Evolutionary conservation across 1,140 invertebrate genomes (phyloP).

Genomic region (Homarus americanus): DNA sequence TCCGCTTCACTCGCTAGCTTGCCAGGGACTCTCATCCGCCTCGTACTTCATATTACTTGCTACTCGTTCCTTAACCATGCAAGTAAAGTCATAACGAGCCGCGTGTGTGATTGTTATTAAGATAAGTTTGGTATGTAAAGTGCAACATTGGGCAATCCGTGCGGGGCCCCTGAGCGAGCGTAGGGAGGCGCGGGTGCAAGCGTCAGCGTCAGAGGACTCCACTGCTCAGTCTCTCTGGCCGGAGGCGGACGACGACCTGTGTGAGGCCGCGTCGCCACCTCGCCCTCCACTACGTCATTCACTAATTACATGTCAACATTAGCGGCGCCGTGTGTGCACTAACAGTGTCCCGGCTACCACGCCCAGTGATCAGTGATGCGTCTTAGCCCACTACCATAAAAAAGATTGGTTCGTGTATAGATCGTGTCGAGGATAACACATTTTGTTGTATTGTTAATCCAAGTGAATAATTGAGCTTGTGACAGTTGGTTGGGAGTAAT

Average conservation of each 20-base stretch:
- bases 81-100: neutral
- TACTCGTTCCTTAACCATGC: neutral
- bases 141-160: neutral
- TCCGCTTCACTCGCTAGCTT: neutral
- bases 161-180: neutral
- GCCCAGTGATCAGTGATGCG: neutral
- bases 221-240: constrained; percentile 39
- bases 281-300: neutral
- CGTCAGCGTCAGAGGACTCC: neutral
- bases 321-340: neutral
- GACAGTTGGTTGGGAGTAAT: neutral
- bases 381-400: neutral
- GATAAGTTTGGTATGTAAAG: neutral
- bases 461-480: neutral
- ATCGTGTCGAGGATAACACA: neutral
- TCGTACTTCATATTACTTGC: neutral
- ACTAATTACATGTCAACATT: constrained; percentile 1
- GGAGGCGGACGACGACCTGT: constrained; percentile 22
- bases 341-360: neutral
- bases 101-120: neutral
- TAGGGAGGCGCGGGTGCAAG: neutral
- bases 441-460: neutral
- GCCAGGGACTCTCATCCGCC: neutral
- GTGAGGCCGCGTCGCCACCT: neutral
- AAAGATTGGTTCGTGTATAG: neutral